Percentiles rank a stretch among this genome's conserved stretches.
Conservation (phyloP, 35 echinoderm and acorn worm species). For the Anneissia japonica region DNA sequence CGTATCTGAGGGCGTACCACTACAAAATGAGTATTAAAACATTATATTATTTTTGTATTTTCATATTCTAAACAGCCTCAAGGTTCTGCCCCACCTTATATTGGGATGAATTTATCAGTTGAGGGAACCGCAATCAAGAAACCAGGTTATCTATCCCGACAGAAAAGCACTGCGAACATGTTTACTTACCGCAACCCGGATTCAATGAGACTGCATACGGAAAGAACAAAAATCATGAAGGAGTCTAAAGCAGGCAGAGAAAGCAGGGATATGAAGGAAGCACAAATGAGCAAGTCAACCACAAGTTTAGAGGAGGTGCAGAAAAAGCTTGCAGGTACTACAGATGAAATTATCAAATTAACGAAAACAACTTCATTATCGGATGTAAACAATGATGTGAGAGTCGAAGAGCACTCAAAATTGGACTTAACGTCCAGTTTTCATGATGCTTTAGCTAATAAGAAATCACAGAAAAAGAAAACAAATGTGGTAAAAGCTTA, state of each 20-base stretch:
- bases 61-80: background rate
- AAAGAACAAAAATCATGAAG: background rate
- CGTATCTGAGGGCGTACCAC: too few species aligned
- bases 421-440: background rate
- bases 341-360: background rate
- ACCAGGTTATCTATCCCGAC: conserved; percentile 39
- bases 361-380: background rate
- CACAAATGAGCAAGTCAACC: conserved; percentile 11
- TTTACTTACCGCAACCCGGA: conserved; percentile 2
- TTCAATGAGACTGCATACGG: background rate
- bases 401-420: background rate
- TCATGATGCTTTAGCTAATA: background rate
- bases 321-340: conserved; percentile 91
- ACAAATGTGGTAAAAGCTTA: background rate
- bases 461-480: background rate
- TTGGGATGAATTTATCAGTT: conserved; percentile 52
- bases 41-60: background rate
- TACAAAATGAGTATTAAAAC: background rate
- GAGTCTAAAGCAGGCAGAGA: conserved; percentile 13
- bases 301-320: conserved; percentile 83
- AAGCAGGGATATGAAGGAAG: background rate
- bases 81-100: conserved; percentile 53
- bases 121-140: conserved; percentile 64
- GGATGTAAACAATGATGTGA: background rate
- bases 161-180: conserved; percentile 67